phyloP scores from a whole-genome alignment of 2,888 invertebrate genomes.

The Tetropium fuscum region DNA sequence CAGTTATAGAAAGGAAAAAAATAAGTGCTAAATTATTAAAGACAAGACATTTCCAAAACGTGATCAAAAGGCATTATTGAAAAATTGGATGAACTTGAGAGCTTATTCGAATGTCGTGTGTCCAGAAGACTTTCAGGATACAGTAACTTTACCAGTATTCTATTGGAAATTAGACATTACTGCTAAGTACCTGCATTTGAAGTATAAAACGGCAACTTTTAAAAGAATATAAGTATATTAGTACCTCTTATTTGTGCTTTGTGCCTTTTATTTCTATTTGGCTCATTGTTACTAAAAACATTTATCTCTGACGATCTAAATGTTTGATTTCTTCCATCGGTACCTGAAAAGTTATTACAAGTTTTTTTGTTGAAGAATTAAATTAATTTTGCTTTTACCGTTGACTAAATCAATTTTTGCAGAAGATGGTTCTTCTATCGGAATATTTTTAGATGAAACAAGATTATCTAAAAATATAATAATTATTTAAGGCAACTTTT shows the following conservation, averaged over 20 bases:
- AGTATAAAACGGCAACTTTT: background rate
- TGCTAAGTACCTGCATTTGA: no score
- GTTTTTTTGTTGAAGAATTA: background rate
- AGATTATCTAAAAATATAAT: background rate
- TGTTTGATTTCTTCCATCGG: background rate
- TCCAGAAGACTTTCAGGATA: background rate
- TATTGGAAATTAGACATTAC: no score
- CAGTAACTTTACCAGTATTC: conserved; percentile 1
- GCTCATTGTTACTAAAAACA: no score
- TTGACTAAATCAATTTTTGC: background rate
- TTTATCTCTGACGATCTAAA: no score
- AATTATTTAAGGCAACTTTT: background rate
- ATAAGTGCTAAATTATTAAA: background rate
- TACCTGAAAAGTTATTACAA: background rate
- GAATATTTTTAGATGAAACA: background rate
- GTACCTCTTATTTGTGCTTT: background rate
- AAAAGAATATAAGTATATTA: background rate
- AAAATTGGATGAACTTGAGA: no score
- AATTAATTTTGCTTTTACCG: background rate
- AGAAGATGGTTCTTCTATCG: background rate
- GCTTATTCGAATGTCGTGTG: background rate
- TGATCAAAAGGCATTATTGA: no score
- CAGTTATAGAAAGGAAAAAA: background rate
- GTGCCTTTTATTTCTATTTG: background rate
- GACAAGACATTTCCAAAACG: background rate